A percentile compares a stretch with the other conserved stretches of the same genome.
phyloP scores from a whole-genome alignment of 1,140 invertebrate species.

The Mycetomoellerius zeteki region DNA sequence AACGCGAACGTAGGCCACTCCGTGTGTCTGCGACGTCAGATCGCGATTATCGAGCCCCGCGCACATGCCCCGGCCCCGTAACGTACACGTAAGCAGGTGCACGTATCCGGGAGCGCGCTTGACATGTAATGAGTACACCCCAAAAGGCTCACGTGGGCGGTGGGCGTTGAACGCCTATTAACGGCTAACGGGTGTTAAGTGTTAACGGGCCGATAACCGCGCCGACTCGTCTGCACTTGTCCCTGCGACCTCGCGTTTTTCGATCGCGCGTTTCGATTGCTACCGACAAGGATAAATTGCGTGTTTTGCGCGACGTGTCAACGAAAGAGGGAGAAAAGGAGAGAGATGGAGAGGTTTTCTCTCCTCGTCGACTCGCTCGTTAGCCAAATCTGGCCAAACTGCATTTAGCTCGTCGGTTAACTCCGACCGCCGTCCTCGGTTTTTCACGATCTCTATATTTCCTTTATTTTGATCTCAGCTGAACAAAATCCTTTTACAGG shows the following conservation, averaged over 20 bases:
- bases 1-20: not conserved
- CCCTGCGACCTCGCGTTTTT: no score
- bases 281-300: not conserved
- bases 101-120: not conserved
- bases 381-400: not conserved
- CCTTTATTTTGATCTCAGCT: not conserved
- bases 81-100: slow-evolving; percentile 40
- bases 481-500: not conserved
- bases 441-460: not conserved
- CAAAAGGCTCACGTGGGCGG: no score
- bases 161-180: no score
- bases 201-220: no score
- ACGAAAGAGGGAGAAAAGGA: not conserved
- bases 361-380: not conserved
- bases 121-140: not conserved
- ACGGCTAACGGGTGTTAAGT: no score
- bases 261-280: not conserved
- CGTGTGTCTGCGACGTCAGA: not conserved
- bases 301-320: not conserved
- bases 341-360: not conserved
- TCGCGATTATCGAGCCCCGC: slow-evolving; percentile 1
- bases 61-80: not conserved
- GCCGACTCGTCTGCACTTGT: no score
- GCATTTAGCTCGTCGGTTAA: no score
- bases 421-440: not conserved